Base-by-base conservation (phyloP, 2,888 invertebrate genomes). In the Exephanes ischioxanthus region DNA sequence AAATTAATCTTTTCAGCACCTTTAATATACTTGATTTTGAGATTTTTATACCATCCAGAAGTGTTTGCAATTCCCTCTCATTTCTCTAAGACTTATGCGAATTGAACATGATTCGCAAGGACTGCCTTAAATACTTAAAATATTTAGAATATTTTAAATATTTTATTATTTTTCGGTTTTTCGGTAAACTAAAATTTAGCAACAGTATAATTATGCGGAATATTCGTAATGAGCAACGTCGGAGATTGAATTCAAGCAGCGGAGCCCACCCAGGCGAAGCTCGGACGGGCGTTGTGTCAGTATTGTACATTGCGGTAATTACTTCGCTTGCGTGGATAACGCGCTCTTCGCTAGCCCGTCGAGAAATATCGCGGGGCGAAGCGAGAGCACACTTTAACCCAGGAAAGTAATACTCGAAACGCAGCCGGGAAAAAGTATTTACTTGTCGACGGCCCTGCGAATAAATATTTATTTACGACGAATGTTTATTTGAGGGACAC, bases 261-360 rank as follows among this genome's bases (percentile, higher is more conserved):
- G 2, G 30, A 30, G 90, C 89, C 90, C 91, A 91, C 90, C 91
- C 91, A 51, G 88, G 83, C 79, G 82, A 82, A 85, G 76, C 85
- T 86, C 87, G 87, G 88, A 86, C 87, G 85, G 84, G 86, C 82
- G 72, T 63, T 30, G 33, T 30, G 68, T 86, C 84, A 66, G 84
- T 72, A 76, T 81, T 86, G 87, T 87, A 84, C 85, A 89, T 89
- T 87, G 81, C 87, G 19, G 87, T 90, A 89, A 91, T 91, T 90
- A 91, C 84, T 86, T 83, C 85, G 68, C 86, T 77, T 75, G 84
- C 77, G 45, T 86, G 55, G 61, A 86, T 63, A 72, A 45, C 78
- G 80, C 81, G 87, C 55, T 66, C 53, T 77, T 45, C 33, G 72
- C 37, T 11, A n/a, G 68, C 16, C 16, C 7, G 41, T 33, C 45